Percentiles rank a stretch among this genome's conserved stretches.
phyloP scores from a whole-genome alignment of 2,888 invertebrate species.

The Rhagophthalmus giganteus region DNA sequence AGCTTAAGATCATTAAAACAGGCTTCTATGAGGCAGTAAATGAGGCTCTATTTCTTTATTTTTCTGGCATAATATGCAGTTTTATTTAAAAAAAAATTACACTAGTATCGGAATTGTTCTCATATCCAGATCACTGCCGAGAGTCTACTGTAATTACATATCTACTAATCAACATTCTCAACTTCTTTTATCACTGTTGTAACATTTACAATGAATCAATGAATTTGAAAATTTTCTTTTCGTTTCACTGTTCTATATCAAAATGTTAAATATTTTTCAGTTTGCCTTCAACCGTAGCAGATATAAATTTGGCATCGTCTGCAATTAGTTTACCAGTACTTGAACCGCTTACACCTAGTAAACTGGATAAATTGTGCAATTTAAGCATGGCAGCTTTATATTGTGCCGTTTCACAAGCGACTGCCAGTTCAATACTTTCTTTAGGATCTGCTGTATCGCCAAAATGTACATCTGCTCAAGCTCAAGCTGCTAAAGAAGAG shows the following conservation, averaged over 20 bases:
- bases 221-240: too few relatives aligned
- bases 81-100: too few relatives aligned
- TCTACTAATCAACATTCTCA: too few relatives aligned
- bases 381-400: slow-evolving; percentile 84
- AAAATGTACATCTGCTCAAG: slow-evolving; percentile 57
- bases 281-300: slow-evolving; percentile 78
- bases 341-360: slow-evolving; percentile 84
- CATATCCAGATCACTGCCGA: too few relatives aligned
- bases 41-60: too few relatives aligned
- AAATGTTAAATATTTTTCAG: slow-evolving; percentile 59
- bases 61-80: too few relatives aligned
- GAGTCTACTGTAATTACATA: too few relatives aligned
- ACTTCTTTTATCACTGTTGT: too few relatives aligned
- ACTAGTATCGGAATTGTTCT: too few relatives aligned
- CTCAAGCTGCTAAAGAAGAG: slow-evolving; percentile 62
- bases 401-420: slow-evolving; percentile 74
- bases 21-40: too few relatives aligned
- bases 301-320: slow-evolving; percentile 80
- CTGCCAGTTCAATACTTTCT: slow-evolving; percentile 63
- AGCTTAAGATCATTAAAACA: too few relatives aligned
- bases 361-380: slow-evolving; percentile 78
- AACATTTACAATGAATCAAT: too few relatives aligned
- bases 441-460: slow-evolving; percentile 63
- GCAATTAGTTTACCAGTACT: slow-evolving; percentile 84
- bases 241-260: neutral